Base-by-base conservation (phyloP, 1,140 invertebrate species). In the Eubasilissa regina region DNA sequence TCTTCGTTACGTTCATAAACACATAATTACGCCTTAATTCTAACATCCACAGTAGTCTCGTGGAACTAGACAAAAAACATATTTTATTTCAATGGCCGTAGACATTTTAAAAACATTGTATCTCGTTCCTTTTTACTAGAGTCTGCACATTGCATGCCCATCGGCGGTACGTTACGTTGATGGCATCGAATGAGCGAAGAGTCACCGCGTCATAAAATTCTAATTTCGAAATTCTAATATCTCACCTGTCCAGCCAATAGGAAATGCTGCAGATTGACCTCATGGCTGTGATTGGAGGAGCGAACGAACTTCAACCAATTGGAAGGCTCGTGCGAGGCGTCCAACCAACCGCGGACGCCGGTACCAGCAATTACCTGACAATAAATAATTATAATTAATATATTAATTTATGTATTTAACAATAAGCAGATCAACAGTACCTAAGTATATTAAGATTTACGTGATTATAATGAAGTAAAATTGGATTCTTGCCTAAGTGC, bases 291-390 rank as follows among this genome's bases (percentile, higher is more conserved):
- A 78, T 91, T 90, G 1, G 92, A 90, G 43, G 92, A 92, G 72
- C 93, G 91, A 55, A 97, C 91, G 83, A 93, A 92, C 85, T 96
- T 96, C 19, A 96, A 87, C 95, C 95, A 97, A 86, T 94, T 94
- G 56, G 91, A 91, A 53, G 92, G 91, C 82, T 96, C 94, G 17
- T 90, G 85, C 35, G 92, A 93, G 11, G 93, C 94, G 83, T 97
- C 95, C 73, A 96, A 86, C 93, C 94, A 96, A 75, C 94, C 93
- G 80, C 92, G 90, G 13, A 93, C 91, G 8, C 93, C 92, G 81
- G 92, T 92, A 75, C 92, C 91, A 8, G 92, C 91, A 35, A 95
- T 89, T 21, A 96, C 92, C 95, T 96, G 89, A 53, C 92, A 78
- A 77, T 25, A 74, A 25, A 70, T 56, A 55, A 55, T 25, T 35